These are phyloP conservation scores for Rhinichthys osculus DNA, from an alignment of 2,797 vertebrate species.

Conservation along the genomic window DNA sequence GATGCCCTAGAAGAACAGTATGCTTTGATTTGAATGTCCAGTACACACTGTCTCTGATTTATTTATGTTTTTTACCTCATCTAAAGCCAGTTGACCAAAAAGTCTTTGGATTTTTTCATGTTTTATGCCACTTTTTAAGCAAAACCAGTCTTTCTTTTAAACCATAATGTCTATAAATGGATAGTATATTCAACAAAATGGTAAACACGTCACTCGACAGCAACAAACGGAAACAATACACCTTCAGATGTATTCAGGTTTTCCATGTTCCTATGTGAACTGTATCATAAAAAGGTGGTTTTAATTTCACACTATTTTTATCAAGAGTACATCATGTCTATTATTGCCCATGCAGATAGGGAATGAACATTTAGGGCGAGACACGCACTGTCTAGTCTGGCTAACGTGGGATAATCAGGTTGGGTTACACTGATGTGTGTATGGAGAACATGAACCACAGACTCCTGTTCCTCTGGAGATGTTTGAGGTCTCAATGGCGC, in stretches of 20 bases:
- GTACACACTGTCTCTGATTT: background rate
- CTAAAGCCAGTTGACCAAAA: background rate
- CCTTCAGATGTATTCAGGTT: background rate
- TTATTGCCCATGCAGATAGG: constrained; percentile 2
- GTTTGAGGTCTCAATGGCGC: constrained; percentile 48
- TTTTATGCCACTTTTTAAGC: constrained; percentile 5
- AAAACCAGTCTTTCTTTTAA: constrained; percentile 5
- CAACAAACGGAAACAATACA: background rate
- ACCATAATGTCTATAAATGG: background rate
- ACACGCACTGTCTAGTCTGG: constrained; percentile 6
- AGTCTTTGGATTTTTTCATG: background rate
- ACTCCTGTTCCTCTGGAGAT: constrained; percentile 14
- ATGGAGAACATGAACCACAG: constrained; percentile 30
- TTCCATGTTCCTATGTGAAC: background rate
- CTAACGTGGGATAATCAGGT: background rate
- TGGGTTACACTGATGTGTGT: background rate
- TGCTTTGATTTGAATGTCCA: constrained; percentile 6
- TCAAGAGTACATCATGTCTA: constrained; percentile 27
- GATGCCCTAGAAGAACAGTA: background rate
- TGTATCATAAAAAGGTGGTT: constrained; percentile 19
- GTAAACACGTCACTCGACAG: background rate
- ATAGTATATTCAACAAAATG: background rate
- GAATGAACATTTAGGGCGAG: constrained; percentile 7
- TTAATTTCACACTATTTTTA: constrained; percentile 30
- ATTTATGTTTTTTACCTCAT: background rate